Base-by-base conservation (phyloP, 1,140 invertebrate genomes). In the Caenorhabditis inopinata region DNA sequence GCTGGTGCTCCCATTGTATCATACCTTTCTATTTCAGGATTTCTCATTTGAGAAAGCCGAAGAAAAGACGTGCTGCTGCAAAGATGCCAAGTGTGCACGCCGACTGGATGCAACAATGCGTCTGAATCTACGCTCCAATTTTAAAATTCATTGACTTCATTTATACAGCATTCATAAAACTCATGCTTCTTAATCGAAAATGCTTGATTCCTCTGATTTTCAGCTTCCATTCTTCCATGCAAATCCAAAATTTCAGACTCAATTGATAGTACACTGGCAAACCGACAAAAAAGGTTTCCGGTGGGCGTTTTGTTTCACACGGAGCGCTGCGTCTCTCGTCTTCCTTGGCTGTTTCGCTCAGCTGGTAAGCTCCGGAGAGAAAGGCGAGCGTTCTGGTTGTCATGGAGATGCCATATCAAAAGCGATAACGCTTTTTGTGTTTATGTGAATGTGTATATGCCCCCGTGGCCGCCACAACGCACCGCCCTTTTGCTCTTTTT, bases 391-490 rank as follows among this genome's bases (percentile, higher is more conserved):
- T 58, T 5, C 14, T 29, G 51, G 58, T 68, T 68, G 11, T n/a
- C 58, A 68, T 68, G 58, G 58, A 68, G 58, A 68, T 68, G 58
- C 58, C 58, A 68, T 68, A 68, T 68, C 58, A 68, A 68, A 68
- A 68, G 58, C 58, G 58, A 68, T 68, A 68, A 42, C 58, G 58
- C 58, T 68, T 68, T 68, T 68, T 68, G 58, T 68, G 58, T 68
- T 68, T 68, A 68, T 68, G 58, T 42, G 32, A 32, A 68, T 68
- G 27, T 68, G n/a, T 68, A n/a, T 42, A 32, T 68, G 58, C 38
- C 16, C 21, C 4, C 23, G 27, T 32, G 12, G 6, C 21, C 49
- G 27, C 38, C 14, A 7, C 38, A 14, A 14, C 5, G 38, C 38
- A 42, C 38, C 5, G n/a, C 27, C n/a, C 4, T 68, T 42, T 68